These are phyloP conservation scores for Cotesia vestalis DNA, from an alignment of 1,140 invertebrate species.

Conservation along the genomic window DNA sequence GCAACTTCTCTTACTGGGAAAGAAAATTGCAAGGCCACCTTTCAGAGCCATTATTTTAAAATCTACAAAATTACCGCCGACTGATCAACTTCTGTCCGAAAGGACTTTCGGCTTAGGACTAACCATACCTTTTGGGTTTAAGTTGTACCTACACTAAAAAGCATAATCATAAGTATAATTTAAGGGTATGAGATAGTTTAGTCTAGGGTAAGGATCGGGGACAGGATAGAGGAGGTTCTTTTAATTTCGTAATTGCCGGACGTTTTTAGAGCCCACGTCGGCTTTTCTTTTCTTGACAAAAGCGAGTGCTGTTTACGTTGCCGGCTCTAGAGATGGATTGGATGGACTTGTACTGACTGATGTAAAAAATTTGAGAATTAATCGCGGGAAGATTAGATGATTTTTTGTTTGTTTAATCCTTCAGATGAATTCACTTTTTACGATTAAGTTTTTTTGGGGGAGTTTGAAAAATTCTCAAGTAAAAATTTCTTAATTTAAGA, in stretches of 20 bases:
- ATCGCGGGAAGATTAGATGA: no score
- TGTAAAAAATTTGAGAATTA: no score
- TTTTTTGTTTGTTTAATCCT: no score
- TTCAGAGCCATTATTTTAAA: constrained; percentile 54
- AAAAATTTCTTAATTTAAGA: no score
- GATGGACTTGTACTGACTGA: no score
- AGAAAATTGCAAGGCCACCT: constrained; percentile 48
- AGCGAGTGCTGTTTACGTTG: constrained; percentile 12
- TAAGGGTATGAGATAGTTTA: no score
- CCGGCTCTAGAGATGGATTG: constrained; percentile 14
- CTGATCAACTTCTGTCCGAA: constrained; percentile 46
- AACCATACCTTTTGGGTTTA: constrained; percentile 42
- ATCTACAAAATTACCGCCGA: constrained; percentile 59
- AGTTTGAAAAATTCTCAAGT: no score
- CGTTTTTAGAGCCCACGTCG: constrained; percentile 44
- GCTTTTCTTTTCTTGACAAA: constrained; percentile 42
- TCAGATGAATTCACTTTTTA: no score
- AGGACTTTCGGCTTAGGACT: constrained; percentile 21
- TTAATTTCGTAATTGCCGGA: constrained; percentile 56
- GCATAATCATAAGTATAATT: constrained; percentile 1
- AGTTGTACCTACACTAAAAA: background rate
- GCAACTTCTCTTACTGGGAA: background rate
- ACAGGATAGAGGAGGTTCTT: constrained; percentile 42
- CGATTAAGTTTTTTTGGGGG: no score
- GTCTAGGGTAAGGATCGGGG: no score